Evolutionary conservation across 2,113 vertebrate species (phyloP).

Genomic region (Anthoscopus minutus): DNA sequence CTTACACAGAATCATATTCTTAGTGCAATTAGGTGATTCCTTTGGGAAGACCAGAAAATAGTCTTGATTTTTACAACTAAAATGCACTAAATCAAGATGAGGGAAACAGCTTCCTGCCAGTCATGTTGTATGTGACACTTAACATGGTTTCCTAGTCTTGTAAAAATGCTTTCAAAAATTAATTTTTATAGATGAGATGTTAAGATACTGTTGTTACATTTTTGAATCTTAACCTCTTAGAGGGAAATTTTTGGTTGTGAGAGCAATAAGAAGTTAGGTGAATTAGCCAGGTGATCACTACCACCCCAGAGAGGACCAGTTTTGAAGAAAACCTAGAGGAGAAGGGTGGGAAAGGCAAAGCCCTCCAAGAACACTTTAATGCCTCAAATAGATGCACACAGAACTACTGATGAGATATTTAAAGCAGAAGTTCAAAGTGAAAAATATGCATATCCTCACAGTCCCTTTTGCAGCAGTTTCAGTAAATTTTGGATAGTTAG

Average conservation of each 20-base stretch:
- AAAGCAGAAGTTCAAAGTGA: background rate
- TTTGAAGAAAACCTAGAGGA: background rate
- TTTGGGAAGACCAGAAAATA: background rate
- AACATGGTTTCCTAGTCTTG: background rate
- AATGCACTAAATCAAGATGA: background rate
- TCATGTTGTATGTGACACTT: background rate
- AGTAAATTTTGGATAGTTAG: background rate
- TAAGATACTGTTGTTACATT: background rate
- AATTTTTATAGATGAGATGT: background rate
- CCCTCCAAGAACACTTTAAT: background rate
- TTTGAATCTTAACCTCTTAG: background rate
- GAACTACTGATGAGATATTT: fast-evolving
- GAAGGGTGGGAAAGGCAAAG: background rate
- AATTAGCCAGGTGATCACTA: background rate
- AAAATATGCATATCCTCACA: background rate
- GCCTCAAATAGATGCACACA: background rate
- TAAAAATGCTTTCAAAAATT: background rate
- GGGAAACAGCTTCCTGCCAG: background rate
- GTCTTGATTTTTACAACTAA: background rate
- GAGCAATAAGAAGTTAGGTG: background rate
- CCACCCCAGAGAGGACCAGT: background rate
- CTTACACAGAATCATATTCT: background rate
- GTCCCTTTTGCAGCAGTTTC: background rate
- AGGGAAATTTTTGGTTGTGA: background rate
- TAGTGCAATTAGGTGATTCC: background rate